phyloP scores from a whole-genome alignment of 2,888 invertebrate species.

The Drosophila lutescens region DNA sequence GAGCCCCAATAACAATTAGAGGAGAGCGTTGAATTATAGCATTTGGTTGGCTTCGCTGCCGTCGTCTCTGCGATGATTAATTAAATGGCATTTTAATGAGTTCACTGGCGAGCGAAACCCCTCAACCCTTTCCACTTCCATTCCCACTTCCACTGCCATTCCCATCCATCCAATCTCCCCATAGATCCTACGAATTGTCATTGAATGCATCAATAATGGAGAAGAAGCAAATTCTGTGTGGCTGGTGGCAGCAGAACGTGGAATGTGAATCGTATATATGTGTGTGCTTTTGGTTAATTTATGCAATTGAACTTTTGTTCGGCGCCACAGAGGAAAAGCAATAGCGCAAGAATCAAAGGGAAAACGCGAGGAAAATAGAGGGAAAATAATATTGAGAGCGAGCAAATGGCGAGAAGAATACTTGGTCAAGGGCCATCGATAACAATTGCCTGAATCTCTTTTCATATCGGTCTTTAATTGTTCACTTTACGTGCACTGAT shows the following conservation, averaged over 20 bases:
- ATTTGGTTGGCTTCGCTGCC: conserved; percentile 68
- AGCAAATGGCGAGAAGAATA: conserved; percentile 6
- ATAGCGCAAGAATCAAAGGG: conserved; percentile 24
- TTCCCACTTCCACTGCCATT: not conserved
- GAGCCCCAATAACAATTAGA: conserved; percentile 56
- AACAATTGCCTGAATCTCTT: conserved; percentile 12
- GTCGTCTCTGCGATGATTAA: conserved; percentile 72
- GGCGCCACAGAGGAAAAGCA: conserved; percentile 32
- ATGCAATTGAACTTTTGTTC: conserved; percentile 74
- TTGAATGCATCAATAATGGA: conserved; percentile 72
- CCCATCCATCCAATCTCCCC: not conserved
- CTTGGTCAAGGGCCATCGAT: conserved; percentile 35
- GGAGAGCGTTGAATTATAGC: conserved; percentile 72
- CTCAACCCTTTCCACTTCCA: conserved; percentile 17
- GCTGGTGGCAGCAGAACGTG: conserved; percentile 7
- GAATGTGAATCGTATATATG: conserved; percentile 50
- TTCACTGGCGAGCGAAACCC: conserved; percentile 54
- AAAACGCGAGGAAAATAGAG: not conserved
- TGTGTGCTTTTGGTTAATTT: conserved; percentile 67
- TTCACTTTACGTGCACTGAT: conserved; percentile 13
- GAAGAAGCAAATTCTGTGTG: conserved; percentile 25
- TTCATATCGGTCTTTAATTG: conserved; percentile 30
- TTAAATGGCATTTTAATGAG: conserved; percentile 83
- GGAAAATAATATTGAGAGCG: not conserved
- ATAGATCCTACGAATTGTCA: conserved; percentile 45